Base-by-base conservation (phyloP, 2,797 vertebrate species). In the Todus mexicanus region DNA sequence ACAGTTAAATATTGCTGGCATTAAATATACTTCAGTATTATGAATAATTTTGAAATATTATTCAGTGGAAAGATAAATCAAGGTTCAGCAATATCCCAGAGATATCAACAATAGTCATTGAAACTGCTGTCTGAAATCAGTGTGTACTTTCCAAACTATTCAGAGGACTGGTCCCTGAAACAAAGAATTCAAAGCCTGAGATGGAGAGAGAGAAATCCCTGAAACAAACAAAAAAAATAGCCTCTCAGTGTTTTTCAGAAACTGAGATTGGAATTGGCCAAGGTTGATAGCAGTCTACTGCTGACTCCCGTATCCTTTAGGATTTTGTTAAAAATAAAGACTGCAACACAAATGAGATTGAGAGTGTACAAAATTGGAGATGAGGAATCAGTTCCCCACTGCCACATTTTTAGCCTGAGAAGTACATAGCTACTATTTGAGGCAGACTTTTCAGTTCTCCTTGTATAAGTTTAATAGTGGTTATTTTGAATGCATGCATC, bases 401-500 rank as follows among this genome's bases (percentile, higher is more conserved):
- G 89, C 76, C 79, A 53, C 80, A 75, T 93, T 94, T 93, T 84
- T 48, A 88, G 79, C 68, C 66, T 53, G 70, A 85, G 87, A 84
- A 83, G 70, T 69, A 78, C 42, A 33, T 56, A 81, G 83, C 73
- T 59, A 63, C 66, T 43, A 35, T 93, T 51, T 73, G 51, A 91
- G 77, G 64, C 47, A 86, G 66, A 47, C 23, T 87, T 90, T 86
- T 73, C 79, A 56, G 72, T 61, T 92, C 79, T 74, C 57, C 79
- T 45, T 15, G 33, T 72, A 0, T 33, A 83, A 65, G 70, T 83
- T 79, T 74, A 80, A 91, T 53, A 87, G 84, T 60, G n/a, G 63
- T 71, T 96, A 91, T 90, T 94, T 93, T 78, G 85, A 93, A 95
- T 86, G 87, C 66, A 87, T 69, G 73, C 82, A 75, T 93, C 89